Base-by-base conservation (phyloP, 2,888 invertebrate genomes). In the Periphyllus acericola region DNA sequence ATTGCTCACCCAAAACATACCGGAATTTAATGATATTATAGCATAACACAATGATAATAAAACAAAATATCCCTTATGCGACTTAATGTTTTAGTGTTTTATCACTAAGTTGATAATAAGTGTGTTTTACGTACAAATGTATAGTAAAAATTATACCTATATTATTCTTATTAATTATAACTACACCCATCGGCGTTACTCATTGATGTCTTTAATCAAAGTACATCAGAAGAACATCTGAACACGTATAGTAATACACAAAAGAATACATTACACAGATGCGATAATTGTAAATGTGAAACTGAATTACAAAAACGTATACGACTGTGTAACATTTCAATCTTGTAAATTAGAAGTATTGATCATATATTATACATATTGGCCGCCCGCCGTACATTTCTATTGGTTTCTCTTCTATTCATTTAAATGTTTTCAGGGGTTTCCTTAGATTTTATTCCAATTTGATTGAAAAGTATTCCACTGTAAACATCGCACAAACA, bases 361-460 rank as follows among this genome's bases (percentile, higher is more conserved):
- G 29, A 68, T 11, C 34, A 34, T 19, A 72, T 71, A 32, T 25
- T 66, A 66, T 29, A 32, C 4, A 32, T 17, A 71, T 32, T 17
- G 29, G 4, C 71, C 21, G 5, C n/a, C 2, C 17, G 17, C 25
- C 29, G 34, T 55, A 25, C 6, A 55, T 60, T 79, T 79, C 79
- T 60, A 79, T 79, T 60, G 79, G 79, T 79, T 79, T 79, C 79
- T 25, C 25, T 55, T 55, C 55, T 66, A 40, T 80, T 29, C 68
- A 8, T 68, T 68, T 8, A 68, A 66, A 9, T 36, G 40, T 80
- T 66, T 80, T 80, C 34, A 8, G 66, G n/a, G 80, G 66, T 80
- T 80, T 80, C 80, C 66, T 66, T 80, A 9, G n/a, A 40, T 80
- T 80, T 3, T 36, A 40, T 80, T 80, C 17, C 66, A 29, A 66